Evolutionary conservation across 2,797 vertebrate genomes (phyloP).

Genomic region (Simalia tracyae): DNA sequence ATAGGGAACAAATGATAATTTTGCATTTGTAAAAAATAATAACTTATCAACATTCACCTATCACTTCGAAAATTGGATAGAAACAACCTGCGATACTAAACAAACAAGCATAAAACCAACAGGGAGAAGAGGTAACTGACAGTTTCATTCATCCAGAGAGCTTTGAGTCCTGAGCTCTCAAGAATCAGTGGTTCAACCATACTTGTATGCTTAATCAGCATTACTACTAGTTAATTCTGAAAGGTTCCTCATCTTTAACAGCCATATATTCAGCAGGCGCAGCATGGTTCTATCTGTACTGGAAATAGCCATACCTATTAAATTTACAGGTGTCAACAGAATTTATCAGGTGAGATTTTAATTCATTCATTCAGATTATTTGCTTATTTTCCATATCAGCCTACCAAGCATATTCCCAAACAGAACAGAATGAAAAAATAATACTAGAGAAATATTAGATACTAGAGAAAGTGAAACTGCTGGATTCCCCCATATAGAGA

Average conservation of each 20-base stretch:
- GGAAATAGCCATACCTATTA: not conserved
- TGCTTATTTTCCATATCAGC: not conserved
- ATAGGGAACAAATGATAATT: not conserved
- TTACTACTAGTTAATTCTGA: too few relatives aligned
- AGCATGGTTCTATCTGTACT: not conserved
- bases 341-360: not conserved
- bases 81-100: not conserved
- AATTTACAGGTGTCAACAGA: not conserved
- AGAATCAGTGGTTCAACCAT: not conserved
- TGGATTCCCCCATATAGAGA: not conserved
- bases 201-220: not conserved
- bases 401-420: not conserved
- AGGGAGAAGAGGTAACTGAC: not conserved
- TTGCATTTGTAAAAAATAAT: not conserved
- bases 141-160: not conserved
- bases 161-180: not conserved
- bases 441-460: not conserved
- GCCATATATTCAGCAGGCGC: not conserved
- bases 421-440: not conserved
- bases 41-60: not conserved
- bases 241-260: not conserved
- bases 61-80: not conserved
- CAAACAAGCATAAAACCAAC: not conserved
- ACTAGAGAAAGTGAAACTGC: not conserved
- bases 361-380: not conserved